phyloP scores from a whole-genome alignment of 2,113 vertebrate species.

The Equus przewalskii region DNA sequence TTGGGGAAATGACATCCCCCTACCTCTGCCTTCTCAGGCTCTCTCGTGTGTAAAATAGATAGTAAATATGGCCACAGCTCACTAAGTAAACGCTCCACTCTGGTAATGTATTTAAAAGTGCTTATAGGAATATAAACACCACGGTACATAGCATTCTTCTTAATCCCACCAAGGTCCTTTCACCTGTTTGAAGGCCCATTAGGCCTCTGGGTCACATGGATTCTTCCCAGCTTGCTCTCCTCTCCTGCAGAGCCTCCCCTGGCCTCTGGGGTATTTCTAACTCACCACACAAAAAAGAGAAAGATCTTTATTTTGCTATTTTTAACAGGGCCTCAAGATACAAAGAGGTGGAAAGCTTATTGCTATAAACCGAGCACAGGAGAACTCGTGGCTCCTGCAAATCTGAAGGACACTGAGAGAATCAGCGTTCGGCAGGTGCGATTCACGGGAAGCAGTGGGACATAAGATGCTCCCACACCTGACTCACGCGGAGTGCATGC shows the following conservation, averaged over 20 bases:
- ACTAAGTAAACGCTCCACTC: not conserved
- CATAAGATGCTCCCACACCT: not conserved
- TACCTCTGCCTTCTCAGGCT: not conserved
- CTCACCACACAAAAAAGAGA: not conserved
- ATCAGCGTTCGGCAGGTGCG: not conserved
- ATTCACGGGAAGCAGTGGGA: not conserved
- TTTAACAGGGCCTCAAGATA: not conserved
- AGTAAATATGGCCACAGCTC: not conserved
- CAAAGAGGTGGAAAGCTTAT: constrained; percentile 19
- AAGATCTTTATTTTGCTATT: not conserved
- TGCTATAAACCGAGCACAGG: not conserved
- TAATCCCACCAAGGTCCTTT: not conserved
- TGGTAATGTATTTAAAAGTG: not conserved
- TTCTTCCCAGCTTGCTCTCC: not conserved
- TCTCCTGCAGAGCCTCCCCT: not conserved
- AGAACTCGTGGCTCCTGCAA: not conserved
- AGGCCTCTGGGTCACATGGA: not conserved
- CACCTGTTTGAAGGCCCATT: not conserved
- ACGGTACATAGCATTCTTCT: not conserved
- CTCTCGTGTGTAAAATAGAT: not conserved
- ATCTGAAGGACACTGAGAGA: not conserved
- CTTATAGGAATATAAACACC: not conserved
- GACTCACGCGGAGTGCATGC: not conserved
- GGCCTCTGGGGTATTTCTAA: constrained; percentile 4
- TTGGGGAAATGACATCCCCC: not conserved